Evolutionary conservation across 2,797 vertebrate species (phyloP), one percentile per base, ranked within the genome.

Genomic region (Strix occidentalis): DNA sequence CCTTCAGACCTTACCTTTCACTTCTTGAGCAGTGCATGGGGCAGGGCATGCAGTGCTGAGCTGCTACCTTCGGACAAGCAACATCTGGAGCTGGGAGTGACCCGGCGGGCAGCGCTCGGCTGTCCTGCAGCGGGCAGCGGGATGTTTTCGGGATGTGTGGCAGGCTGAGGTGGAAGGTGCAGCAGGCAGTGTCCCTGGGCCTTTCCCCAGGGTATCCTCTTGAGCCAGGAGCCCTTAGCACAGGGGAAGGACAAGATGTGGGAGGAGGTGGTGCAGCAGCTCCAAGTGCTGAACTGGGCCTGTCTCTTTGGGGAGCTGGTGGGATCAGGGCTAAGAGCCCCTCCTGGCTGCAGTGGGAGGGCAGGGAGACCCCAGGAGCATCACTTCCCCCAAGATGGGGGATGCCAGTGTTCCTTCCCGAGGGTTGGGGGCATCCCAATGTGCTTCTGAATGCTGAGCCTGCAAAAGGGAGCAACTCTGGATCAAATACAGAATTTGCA

Each of bases 181-280:
- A 79, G 3, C 51, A 25, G 53, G 24, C 26, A 11, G 15, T 3
- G 21, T 77, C 24, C 33, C 39, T 12, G 37, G 23, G 6, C 13
- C 37, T 75, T 50, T 60, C 4, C 4, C n/a, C 8, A 1, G 2
- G 4, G 5, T 26, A 5, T n/a, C 1, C 0, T 28, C 60, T 66
- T 43, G 33, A 63, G 15, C 31, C 35, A 8, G 37, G 37, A 63
- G 18, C 19, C 54, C 19, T 20, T 3, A 31, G 51, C 16, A 5
- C 9, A 14, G 0, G 3, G 11, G 18, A n/a, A 71, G 64, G 41
- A 20, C 2, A 16, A 23, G 17, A 13, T 33, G 51, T 10, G 19
- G 81, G 11, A 78, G 17, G 8, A 65, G 24, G n/a, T 12, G 43
- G 5, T 25, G 60, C 29, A 29, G 60, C 48, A 66, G 17, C 21